Evolutionary conservation across 2,888 invertebrate species (phyloP).

Genomic region (Volucella inflata): DNA sequence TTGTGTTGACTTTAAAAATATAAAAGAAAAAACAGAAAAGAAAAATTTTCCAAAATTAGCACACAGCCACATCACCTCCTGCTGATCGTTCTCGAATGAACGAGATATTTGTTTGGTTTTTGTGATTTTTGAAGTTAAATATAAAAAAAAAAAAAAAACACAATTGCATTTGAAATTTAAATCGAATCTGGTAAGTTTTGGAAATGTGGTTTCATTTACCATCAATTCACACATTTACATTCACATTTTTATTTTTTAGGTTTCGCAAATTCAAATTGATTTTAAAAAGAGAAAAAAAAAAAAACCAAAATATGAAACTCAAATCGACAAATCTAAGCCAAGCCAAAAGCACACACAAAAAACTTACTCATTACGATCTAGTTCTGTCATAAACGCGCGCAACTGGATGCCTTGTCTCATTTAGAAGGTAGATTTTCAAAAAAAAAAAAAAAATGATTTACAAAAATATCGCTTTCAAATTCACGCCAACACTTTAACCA

Average conservation of each 20-base stretch:
- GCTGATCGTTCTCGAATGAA: constrained; percentile 65
- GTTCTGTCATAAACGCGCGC: constrained; percentile 59
- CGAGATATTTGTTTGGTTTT: constrained; percentile 3
- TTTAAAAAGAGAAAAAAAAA: constrained; percentile 24
- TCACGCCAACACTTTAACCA: constrained; percentile 65
- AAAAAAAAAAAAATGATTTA: constrained; percentile 25
- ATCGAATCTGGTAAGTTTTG: constrained; percentile 61
- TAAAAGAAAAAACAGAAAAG: background rate
- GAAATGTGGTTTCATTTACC: constrained; percentile 60
- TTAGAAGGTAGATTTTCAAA: constrained; percentile 67
- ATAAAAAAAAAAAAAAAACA: background rate
- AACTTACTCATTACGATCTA: constrained; percentile 47
- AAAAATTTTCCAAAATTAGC: constrained; percentile 63
- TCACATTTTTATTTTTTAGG: constrained; percentile 69
- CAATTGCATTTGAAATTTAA: constrained; percentile 27
- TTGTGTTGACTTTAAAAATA: constrained; percentile 14
- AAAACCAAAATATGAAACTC: constrained; percentile 8
- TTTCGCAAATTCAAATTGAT: constrained; percentile 21
- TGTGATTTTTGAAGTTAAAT: constrained; percentile 47
- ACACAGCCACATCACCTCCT: constrained; percentile 56
- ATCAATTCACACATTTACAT: constrained; percentile 61
- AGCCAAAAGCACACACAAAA: background rate
- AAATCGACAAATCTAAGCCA: too few species aligned
- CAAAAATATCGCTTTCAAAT: constrained; percentile 42
- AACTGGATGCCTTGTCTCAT: constrained; percentile 67